phyloP scores from a whole-genome alignment of 2,888 invertebrate genomes.

The Andricus curvator region DNA sequence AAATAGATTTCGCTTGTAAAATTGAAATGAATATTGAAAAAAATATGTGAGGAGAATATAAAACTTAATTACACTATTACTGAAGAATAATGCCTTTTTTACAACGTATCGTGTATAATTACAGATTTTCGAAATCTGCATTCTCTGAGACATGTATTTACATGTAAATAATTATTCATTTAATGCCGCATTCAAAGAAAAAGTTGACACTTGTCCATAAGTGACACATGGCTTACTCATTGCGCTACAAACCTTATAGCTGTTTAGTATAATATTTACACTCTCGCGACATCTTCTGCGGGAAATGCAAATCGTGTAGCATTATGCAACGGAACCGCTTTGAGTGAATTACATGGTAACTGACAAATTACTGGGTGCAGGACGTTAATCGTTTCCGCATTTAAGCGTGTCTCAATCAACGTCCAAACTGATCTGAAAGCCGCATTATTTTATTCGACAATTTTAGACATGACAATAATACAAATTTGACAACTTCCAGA shows the following conservation, averaged over 20 bases:
- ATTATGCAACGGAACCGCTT: conserved; percentile 14
- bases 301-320: background rate
- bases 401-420: conserved; percentile 23
- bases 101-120: background rate
- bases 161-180: conserved; percentile 7
- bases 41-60: background rate
- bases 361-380: background rate
- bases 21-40: background rate
- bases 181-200: background rate
- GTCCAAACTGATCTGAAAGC: conserved; percentile 1
- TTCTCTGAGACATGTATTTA: background rate
- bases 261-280: conserved; percentile 16
- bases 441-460: background rate
- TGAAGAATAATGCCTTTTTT: background rate
- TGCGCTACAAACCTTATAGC: conserved; percentile 2
- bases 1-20: background rate
- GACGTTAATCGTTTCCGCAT: conserved; percentile 23
- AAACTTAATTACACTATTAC: background rate
- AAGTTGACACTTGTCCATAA: background rate
- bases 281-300: background rate
- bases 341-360: conserved; percentile 22
- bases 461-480: background rate
- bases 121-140: background rate
- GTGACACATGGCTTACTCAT: conserved; percentile 3
- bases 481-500: background rate